These are phyloP conservation scores for Xiphophorus maculatus DNA, from an alignment of 2,113 vertebrate species.

Conservation along the genomic window DNA sequence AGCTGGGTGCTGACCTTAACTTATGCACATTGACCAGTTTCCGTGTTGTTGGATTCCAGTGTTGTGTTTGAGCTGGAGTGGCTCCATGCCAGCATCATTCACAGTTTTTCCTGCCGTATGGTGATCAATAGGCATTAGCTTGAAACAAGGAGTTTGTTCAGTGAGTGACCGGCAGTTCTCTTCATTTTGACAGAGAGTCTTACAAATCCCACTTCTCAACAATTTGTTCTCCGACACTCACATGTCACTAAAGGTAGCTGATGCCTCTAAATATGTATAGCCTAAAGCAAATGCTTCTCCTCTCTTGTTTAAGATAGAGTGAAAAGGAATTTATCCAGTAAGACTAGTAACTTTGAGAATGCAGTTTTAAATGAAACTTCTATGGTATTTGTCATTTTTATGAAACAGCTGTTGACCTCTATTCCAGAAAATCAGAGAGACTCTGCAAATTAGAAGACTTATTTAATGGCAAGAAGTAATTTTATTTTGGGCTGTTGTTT, in stretches of 20 bases:
- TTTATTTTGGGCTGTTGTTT: background rate
- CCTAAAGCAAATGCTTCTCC: background rate
- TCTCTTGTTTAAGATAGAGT: background rate
- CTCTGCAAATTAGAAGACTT: background rate
- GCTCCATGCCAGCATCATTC: constrained; percentile 33
- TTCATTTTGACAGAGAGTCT: constrained; percentile 25
- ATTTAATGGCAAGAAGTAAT: background rate
- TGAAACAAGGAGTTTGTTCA: constrained; percentile 57
- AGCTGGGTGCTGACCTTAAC: background rate
- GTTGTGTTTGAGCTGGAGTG: constrained; percentile 45
- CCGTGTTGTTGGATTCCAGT: constrained; percentile 17
- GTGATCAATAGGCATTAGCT: constrained; percentile 64
- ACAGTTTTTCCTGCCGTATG: constrained; percentile 34
- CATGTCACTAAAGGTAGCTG: background rate
- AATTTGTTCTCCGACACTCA: background rate
- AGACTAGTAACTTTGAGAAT: background rate
- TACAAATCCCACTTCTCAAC: constrained; percentile 23
- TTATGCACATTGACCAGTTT: background rate
- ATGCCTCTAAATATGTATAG: background rate
- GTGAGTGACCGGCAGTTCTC: constrained; percentile 49
- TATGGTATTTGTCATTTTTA: background rate
- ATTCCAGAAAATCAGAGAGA: background rate
- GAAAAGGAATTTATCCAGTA: background rate
- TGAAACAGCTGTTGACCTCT: background rate
- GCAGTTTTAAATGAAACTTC: background rate